Evolutionary conservation across 2,797 vertebrate genomes (phyloP), one percentile per base, ranked within the genome.

Genomic region (Crenichthys baileyi): DNA sequence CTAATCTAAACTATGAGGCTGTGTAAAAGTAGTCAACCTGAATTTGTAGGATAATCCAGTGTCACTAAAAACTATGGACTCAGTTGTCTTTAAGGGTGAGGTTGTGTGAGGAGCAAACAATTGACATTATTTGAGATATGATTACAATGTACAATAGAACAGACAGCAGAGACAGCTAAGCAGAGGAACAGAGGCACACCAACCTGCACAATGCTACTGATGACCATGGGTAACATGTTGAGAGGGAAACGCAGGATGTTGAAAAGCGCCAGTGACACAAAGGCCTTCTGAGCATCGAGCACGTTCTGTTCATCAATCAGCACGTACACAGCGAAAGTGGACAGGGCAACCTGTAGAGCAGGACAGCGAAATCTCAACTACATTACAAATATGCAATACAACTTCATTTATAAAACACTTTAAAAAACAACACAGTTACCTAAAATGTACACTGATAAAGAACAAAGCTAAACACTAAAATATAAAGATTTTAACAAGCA

Each of bases 131-230:
- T 7, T 7, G 46, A 48, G 7, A 7, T 48, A 48, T 12, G 4
- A 48, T 48, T 7, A 12, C 12, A 12, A 48, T 7, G 7, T 12
- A 8, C 46, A 7, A 48, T 48, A 11, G 39, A 13, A 5, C 2
- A 36, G 31, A 61, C 44, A 29, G 11, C 13, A 50, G n/a, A 18
- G 16, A 73, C 31, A n/a, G 24, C 29, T 1, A 36, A 22, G 8
- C 15, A 20, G 26, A 22, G 24, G 13, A 46, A 16, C 0, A 22
- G 7, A 58, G 68, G 3, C 58, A 72, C 44, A 86, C 87, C 13
- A 84, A 99, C 98, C 94, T 99, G 98, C 80, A 99, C 98, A 36
- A 99, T 96, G 84, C 95, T 98, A 90, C 97, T 99, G 93, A 99
- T 99, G 88, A 99, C 98, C 97, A 99, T 97, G 0, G 98, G 97